Evolutionary conservation across 2,113 vertebrate genomes (phyloP).

Genomic region (Leptobrachium leishanense): DNA sequence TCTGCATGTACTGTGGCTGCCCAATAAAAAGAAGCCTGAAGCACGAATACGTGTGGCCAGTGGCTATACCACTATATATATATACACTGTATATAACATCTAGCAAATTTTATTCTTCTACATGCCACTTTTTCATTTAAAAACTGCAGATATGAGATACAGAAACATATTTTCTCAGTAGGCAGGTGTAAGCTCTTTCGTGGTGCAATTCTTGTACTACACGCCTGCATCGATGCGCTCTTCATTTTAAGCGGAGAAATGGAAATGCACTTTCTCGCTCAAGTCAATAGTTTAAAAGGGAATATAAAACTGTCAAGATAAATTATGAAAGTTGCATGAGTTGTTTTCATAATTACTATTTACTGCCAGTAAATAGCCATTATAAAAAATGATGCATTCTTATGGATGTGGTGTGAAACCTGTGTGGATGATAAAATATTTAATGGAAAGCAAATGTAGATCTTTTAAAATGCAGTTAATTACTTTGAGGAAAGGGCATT

Average conservation of each 20-base stretch:
- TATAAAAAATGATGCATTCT: conserved; percentile 14
- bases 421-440: conserved; percentile 44
- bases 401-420: conserved; percentile 32
- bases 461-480: conserved; percentile 29
- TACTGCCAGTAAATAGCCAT: conserved; percentile 45
- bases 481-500: conserved; percentile 31
- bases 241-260: conserved; percentile 13
- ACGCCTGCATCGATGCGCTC: conserved; percentile 10
- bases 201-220: too few species aligned
- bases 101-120: too few species aligned
- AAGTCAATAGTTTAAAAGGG: conserved; percentile 29
- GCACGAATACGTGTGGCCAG: too few species aligned
- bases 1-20: too few species aligned
- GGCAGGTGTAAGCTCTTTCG: background rate
- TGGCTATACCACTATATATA: too few species aligned
- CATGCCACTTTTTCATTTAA: too few species aligned
- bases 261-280: conserved; percentile 28
- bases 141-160: too few species aligned
- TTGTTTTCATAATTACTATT: conserved; percentile 44
- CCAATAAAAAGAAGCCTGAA: too few species aligned
- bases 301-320: conserved; percentile 41
- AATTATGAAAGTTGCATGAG: conserved; percentile 28
- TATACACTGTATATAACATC: too few species aligned
- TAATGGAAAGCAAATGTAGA: conserved; percentile 28
- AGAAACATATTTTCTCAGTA: too few species aligned